Conservation (phyloP, 2,797 vertebrate species). For the Sarcophilus harrisii region DNA sequence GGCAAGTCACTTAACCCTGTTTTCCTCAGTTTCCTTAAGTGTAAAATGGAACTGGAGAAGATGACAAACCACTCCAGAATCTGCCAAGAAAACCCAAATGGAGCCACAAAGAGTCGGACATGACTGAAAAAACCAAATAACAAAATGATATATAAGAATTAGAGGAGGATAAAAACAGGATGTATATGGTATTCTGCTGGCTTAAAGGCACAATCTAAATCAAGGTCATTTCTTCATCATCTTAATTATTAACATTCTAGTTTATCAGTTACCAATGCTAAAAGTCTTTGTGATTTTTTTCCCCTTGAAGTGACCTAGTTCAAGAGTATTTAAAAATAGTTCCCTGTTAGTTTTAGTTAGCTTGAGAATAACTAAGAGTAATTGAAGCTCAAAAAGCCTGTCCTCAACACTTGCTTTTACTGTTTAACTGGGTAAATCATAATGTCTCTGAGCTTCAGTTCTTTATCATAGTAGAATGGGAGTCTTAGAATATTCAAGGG, state of each 20-base stretch:
- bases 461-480: slow-evolving; percentile 33
- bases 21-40: neutral
- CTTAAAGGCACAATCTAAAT: neutral
- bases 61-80: neutral
- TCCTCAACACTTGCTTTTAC: neutral
- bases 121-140: neutral
- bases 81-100: neutral
- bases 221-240: neutral
- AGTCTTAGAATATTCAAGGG: neutral
- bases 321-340: neutral
- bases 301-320: neutral
- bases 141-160: neutral
- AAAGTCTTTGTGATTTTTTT: neutral
- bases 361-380: neutral
- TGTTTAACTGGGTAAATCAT: neutral
- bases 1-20: neutral
- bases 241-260: neutral
- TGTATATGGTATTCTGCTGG: neutral
- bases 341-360: neutral
- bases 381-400: neutral
- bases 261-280: slow-evolving; percentile 13
- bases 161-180: neutral
- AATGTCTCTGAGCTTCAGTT: slow-evolving; percentile 27
- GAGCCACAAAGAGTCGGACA: neutral
- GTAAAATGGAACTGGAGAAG: neutral